Base-by-base conservation (phyloP, 1,140 invertebrate genomes). In the Eurosta solidaginis region DNA sequence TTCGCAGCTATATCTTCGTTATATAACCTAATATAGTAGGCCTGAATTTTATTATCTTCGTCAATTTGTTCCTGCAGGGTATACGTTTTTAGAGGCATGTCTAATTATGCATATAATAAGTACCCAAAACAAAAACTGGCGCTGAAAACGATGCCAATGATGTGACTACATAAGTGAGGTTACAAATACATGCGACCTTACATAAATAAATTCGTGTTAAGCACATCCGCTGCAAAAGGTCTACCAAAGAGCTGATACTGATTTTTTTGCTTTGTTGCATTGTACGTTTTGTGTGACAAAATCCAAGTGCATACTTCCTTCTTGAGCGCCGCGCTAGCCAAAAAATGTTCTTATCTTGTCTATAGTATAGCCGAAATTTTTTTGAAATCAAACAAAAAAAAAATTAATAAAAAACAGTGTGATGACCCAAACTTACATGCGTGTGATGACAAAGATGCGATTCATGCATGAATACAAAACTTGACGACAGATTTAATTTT, bases 251-350 rank as follows among this genome's bases (percentile, higher is more conserved):
- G 59, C 33, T 68, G 36, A 33, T 33, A 68, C 59, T 68, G 59
- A 68, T 68, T 68, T 68, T 40, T 20, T 29, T 29, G 59, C 59
- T n/a, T n/a, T n/a, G n/a, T n/a, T n/a, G 22, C n/a, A 68, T 68
- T 68, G 27, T 20, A 68, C n/a, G 59, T 22, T 40, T 36, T 68
- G 59, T n/a, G n/a, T 68, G 33, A 68, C 59, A 68, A 40, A 59
- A 33, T n/a, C 54, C 54, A 33, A 68, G 59, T 68, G 59, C 27
- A 17, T 33, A 40, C 59, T 68, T 68, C 59, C 59, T 59, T 68
- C 59, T 68, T 68, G 33, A 68, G 33, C 59, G 59, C 29, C 59
- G 59, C n/a, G n/a, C n/a, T n/a, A n/a, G n/a, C 33, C 33, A 17
- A 68, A 20, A 68, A 1, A 68, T 10, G 12, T 29, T 29, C 33